Base-by-base conservation (phyloP, 2,888 invertebrate genomes). In the Pollenia labialis region DNA sequence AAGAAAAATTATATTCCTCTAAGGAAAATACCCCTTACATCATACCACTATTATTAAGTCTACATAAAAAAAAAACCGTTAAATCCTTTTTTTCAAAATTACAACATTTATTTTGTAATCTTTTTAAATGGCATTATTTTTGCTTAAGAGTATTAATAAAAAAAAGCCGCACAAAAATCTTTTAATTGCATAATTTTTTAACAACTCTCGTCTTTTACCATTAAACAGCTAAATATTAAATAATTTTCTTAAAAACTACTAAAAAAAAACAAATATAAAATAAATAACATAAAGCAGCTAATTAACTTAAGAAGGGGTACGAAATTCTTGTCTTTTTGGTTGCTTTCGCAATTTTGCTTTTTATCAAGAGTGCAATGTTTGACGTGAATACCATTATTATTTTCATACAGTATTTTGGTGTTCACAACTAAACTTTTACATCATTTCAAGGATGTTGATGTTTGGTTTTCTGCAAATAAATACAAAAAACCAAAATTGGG, bases 171-270 rank as follows among this genome's bases (percentile, higher is more conserved):
- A 79, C 46, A 83, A 82, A 87, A 88, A 87, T 88, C 88, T 87
- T 89, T 88, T 89, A 89, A 89, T 89, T 89, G 88, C 88, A 89
- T 89, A 85, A 85, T 89, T 89, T 88, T 89, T 89, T 89, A 87
- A 89, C 88, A 83, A 75, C 68, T 69, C 80, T 48, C 74, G 52
- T 66, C 74, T 79, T 66, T 58, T 16, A 18, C 68, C 81, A 84
- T 84, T 84, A 80, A 66, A 84, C 46, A 66, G 68, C 81, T 72
- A 87, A 87, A 81, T 68, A 74, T 54, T 68, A 50, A 54, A 42
- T 72, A 56, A 74, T 84, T 81, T 74, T 58, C 48, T 23, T 8
- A 12, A 52, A 44, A 16, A n/a, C 42, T 58, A 0, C 40, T 1
- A 44, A 18, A 32, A 52, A 16, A 56, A 32, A 32, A 58, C 16